These are phyloP conservation scores for Adelognathus sp. DNA, from an alignment of 2,888 invertebrate species.

Conservation along the genomic window DNA sequence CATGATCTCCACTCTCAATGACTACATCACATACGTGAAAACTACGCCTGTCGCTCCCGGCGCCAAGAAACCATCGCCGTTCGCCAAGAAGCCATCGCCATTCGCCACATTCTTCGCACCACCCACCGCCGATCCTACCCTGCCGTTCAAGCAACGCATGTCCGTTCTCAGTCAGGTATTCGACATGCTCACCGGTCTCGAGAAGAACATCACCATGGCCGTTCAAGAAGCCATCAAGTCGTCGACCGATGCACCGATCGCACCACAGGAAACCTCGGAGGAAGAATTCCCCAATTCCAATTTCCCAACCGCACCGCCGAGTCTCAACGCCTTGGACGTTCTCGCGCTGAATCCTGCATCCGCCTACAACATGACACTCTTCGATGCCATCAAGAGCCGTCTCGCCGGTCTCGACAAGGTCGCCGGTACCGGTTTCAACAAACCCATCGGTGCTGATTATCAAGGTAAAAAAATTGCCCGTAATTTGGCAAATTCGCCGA, in stretches of 20 bases:
- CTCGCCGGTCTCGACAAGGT: constrained; percentile 61
- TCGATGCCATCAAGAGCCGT: constrained; percentile 72
- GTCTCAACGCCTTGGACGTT: neutral
- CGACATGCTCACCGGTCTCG: constrained; percentile 76
- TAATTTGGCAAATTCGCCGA: constrained; percentile 58
- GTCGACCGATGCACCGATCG: constrained; percentile 23
- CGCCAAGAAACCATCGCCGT: constrained; percentile 61
- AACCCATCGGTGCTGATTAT: neutral
- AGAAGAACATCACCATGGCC: constrained; percentile 72
- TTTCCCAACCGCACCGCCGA: neutral
- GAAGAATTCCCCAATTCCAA: too few relatives aligned
- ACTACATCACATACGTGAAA: constrained; percentile 72
- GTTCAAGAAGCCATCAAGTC: constrained; percentile 64
- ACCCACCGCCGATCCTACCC: constrained; percentile 67
- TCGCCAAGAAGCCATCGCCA: constrained; percentile 52
- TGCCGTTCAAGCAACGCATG: constrained; percentile 76
- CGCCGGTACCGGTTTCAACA: neutral
- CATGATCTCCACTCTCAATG: constrained; percentile 74
- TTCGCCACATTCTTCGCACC: constrained; percentile 68
- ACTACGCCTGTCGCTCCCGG: constrained; percentile 51
- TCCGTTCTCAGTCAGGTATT: constrained; percentile 74
- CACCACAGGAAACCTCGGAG: constrained; percentile 20
- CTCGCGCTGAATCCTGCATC: neutral
- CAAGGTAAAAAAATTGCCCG: constrained; percentile 51
- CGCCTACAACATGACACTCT: constrained; percentile 67